phyloP scores from a whole-genome alignment of 2,113 vertebrate species.

The Dipodomys stephensi region DNA sequence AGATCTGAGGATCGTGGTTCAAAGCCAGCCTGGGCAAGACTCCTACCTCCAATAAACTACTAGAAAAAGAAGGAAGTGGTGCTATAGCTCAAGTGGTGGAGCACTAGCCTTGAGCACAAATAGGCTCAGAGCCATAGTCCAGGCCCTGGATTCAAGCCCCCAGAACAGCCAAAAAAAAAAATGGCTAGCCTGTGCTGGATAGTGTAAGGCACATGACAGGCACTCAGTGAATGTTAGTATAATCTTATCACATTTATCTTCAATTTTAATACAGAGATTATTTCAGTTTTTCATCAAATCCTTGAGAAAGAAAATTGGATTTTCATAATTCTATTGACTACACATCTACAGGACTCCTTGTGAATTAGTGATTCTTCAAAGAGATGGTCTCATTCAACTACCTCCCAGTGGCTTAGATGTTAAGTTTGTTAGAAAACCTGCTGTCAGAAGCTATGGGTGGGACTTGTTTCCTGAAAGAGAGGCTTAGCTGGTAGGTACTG shows the following conservation, averaged over 20 bases:
- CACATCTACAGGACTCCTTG: neutral
- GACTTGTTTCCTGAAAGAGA: neutral
- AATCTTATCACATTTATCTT: neutral
- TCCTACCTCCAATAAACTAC: too few relatives aligned
- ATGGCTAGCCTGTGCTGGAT: neutral
- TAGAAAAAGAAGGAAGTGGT: too few relatives aligned
- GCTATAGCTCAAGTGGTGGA: too few relatives aligned
- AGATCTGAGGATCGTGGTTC: too few relatives aligned
- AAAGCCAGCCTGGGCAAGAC: too few relatives aligned
- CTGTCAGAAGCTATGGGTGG: neutral
- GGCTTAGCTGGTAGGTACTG: neutral
- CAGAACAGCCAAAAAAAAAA: too few relatives aligned
- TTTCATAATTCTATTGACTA: neutral
- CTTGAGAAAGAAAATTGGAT: neutral
- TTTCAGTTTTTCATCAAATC: slow-evolving; percentile 43
- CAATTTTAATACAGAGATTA: neutral
- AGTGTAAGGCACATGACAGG: neutral
- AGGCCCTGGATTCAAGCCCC: too few relatives aligned
- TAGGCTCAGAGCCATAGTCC: too few relatives aligned
- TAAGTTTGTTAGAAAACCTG: slow-evolving; percentile 26
- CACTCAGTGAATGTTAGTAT: neutral
- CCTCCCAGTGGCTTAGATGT: neutral
- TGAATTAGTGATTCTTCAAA: neutral
- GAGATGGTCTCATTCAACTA: neutral
- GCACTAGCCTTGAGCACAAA: too few relatives aligned